phyloP scores from a whole-genome alignment of 1,140 invertebrate species.

The Cylas formicarius region DNA sequence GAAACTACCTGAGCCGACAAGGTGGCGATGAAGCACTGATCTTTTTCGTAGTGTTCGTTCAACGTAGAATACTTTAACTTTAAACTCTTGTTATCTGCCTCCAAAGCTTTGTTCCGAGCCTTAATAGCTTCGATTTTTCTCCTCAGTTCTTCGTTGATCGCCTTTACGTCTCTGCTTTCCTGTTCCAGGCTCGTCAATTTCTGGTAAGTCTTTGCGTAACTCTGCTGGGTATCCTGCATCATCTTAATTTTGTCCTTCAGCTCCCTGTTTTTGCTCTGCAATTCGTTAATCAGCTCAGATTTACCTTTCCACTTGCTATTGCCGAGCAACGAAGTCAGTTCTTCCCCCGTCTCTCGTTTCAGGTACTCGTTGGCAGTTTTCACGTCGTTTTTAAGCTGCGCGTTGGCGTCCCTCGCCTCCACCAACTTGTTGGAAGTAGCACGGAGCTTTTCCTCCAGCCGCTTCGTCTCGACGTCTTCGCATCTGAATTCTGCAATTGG shows the following conservation, averaged over 20 bases:
- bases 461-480: slow-evolving; percentile 50
- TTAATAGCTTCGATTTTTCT: slow-evolving; percentile 51
- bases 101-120: slow-evolving; percentile 51
- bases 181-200: slow-evolving; percentile 32
- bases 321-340: slow-evolving; percentile 29
- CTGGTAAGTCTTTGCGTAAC: slow-evolving; percentile 2
- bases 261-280: slow-evolving; percentile 58
- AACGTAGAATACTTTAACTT: slow-evolving; percentile 30
- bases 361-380: slow-evolving; percentile 55
- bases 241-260: slow-evolving; percentile 50
- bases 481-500: slow-evolving; percentile 22
- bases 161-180: slow-evolving; percentile 43
- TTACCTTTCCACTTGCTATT: slow-evolving; percentile 55
- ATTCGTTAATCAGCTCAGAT: slow-evolving; percentile 58
- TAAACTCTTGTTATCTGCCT: slow-evolving; percentile 49
- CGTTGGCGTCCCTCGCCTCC: slow-evolving; percentile 57
- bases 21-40: background rate
- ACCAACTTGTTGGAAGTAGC: slow-evolving; percentile 54
- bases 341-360: slow-evolving; percentile 60
- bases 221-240: slow-evolving; percentile 22
- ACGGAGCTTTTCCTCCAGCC: slow-evolving; percentile 53
- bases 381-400: slow-evolving; percentile 56
- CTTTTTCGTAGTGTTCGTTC: background rate
- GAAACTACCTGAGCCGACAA: slow-evolving; percentile 41
- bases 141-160: slow-evolving; percentile 44